phyloP scores from a whole-genome alignment of 2,797 vertebrate genomes.

The Anguilla pacifica region DNA sequence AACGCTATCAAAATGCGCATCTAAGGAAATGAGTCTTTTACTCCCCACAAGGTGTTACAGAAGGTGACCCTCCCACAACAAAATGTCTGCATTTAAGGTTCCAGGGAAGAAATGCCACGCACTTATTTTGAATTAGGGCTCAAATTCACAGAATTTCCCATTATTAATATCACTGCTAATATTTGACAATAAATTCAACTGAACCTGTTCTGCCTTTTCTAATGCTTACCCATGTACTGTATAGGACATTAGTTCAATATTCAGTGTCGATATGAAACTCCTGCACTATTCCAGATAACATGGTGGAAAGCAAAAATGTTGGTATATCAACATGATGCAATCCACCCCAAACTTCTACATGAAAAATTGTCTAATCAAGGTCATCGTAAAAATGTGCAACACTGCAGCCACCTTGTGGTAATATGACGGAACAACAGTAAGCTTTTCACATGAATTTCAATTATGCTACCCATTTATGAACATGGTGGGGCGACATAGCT shows the following conservation, averaged over 20 bases:
- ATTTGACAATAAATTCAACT: background rate
- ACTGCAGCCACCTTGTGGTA: constrained; percentile 44
- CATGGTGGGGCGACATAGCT: too few relatives aligned
- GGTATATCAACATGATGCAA: background rate
- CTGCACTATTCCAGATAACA: background rate
- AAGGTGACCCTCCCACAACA: background rate
- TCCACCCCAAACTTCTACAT: too few relatives aligned
- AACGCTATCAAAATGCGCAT: too few relatives aligned
- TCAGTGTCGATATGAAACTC: background rate
- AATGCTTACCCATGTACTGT: background rate
- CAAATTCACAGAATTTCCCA: background rate
- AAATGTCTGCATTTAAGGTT: background rate
- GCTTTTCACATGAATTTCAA: too few relatives aligned
- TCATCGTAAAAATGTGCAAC: background rate
- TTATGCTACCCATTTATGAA: background rate
- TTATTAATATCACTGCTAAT: background rate
- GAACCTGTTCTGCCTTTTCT: background rate
- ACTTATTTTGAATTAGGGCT: background rate
- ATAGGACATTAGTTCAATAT: background rate
- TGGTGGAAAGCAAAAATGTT: background rate
- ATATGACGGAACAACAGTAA: background rate
- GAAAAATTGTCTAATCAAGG: background rate
- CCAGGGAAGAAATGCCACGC: background rate
- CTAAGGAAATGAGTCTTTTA: background rate
- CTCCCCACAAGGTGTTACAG: background rate